Evolutionary conservation across 2,888 invertebrate species (phyloP).

Genomic region (Merodon equestris): DNA sequence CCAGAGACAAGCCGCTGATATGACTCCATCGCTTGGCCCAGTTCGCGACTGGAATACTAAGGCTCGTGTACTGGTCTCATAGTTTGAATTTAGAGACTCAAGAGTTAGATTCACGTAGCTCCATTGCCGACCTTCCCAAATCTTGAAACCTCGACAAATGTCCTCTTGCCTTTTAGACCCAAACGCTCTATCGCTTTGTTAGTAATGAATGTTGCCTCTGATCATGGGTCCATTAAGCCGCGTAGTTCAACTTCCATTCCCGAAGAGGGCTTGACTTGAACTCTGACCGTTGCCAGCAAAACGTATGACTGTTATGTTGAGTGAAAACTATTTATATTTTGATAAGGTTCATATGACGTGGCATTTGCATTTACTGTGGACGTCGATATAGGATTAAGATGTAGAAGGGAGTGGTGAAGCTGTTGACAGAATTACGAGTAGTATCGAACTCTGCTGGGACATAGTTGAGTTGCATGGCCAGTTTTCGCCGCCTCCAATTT

Average conservation of each 20-base stretch:
- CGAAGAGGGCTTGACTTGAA: not conserved
- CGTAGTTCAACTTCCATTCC: not conserved
- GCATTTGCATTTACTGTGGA: slow-evolving; percentile 7
- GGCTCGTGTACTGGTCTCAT: slow-evolving; percentile 2
- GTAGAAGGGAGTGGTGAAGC: slow-evolving; percentile 9
- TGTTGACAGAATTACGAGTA: slow-evolving; percentile 26
- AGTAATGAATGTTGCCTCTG: slow-evolving; percentile 20
- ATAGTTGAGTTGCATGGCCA: slow-evolving; percentile 20
- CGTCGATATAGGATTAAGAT: slow-evolving; percentile 1
- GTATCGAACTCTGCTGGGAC: slow-evolving; percentile 9
- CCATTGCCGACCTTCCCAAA: slow-evolving; percentile 23
- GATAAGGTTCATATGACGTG: slow-evolving; percentile 7
- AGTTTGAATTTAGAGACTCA: slow-evolving; percentile 10
- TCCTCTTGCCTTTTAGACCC: not conserved
- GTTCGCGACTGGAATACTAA: slow-evolving; percentile 14
- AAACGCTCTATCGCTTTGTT: slow-evolving; percentile 7
- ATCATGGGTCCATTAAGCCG: slow-evolving; percentile 22
- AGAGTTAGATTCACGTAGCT: slow-evolving; percentile 13
- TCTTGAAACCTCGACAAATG: slow-evolving; percentile 17
- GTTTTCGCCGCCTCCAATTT: slow-evolving; percentile 8
- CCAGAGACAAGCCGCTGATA: slow-evolving; percentile 13
- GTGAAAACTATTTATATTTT: slow-evolving; percentile 1
- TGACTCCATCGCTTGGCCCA: slow-evolving; percentile 13
- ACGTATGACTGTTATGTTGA: not conserved
- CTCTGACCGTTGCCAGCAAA: not conserved